phyloP scores from a whole-genome alignment of 2,797 vertebrate species.

The Takifugu rubripes region DNA sequence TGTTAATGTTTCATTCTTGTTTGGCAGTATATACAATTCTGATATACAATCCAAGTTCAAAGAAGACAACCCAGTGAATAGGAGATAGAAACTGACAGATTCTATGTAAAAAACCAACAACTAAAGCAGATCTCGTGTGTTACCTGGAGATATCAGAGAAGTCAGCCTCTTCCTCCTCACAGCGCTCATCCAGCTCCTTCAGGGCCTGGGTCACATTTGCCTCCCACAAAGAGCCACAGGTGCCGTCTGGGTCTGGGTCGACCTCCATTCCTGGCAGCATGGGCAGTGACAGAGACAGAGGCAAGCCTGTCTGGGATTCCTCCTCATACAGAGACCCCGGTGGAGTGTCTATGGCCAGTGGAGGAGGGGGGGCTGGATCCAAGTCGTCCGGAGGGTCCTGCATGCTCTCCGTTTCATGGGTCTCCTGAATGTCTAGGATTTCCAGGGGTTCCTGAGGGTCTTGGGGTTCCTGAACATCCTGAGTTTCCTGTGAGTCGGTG shows the following conservation, averaged over 20 bases:
- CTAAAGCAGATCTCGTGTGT: slow-evolving; percentile 5
- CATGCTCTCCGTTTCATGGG: slow-evolving; percentile 68
- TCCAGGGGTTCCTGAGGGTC: slow-evolving; percentile 71
- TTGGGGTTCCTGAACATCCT: slow-evolving; percentile 59
- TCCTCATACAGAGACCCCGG: slow-evolving; percentile 88
- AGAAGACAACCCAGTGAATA: no score
- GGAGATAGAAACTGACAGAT: no score
- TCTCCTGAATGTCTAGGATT: slow-evolving; percentile 63
- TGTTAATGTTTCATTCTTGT: no score
- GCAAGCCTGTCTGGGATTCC: slow-evolving; percentile 59
- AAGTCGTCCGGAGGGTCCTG: slow-evolving; percentile 73
- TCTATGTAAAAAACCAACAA: no score
- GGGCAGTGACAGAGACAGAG: slow-evolving; percentile 60
- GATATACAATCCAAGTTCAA: no score
- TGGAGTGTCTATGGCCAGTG: slow-evolving; percentile 81
- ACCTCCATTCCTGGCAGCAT: slow-evolving; percentile 28
- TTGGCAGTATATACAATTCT: no score
- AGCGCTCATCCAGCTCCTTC: slow-evolving; percentile 94
- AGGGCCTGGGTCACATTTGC: slow-evolving; percentile 94
- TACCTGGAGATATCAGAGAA: slow-evolving; percentile 94
- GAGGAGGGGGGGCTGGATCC: slow-evolving; percentile 77
- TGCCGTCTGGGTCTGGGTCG: slow-evolving; percentile 78
- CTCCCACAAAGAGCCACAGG: slow-evolving; percentile 87
- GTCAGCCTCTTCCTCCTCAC: slow-evolving; percentile 95
- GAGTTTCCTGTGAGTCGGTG: slow-evolving; percentile 75